Evolutionary conservation across 2,888 invertebrate genomes (phyloP), one percentile per base, ranked within the genome.

Genomic region (Acrobasis repandana): DNA sequence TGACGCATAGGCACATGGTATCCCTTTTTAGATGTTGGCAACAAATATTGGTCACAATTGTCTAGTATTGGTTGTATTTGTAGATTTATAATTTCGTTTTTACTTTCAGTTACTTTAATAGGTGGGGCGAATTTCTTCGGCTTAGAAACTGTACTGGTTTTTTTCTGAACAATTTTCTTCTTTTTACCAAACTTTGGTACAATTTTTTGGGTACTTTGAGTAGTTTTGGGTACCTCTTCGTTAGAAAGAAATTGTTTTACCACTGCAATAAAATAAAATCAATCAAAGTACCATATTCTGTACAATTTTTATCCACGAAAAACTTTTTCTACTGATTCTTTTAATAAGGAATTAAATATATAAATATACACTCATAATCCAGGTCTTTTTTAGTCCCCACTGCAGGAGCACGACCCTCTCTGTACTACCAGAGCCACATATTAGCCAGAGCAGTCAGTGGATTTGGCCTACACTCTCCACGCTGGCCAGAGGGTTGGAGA

Each of bases 81-180:
- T 15, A 11, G 10, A 20, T 46, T 36, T 15, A n/a, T n/a, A 9
- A n/a, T 11, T 56, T 61, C 36, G 46, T 20, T 2, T 18, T 18
- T 36, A 9, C 4, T 38, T 14, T 52, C 38, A 4, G 9, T 28
- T 50, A 49, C 63, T 69, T 78, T 85, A 2, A 70, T 66, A 0
- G 87, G 85, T 1, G 83, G 76, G 2, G 77, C 61, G 57, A 86
- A 88, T 64, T 85, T 86, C 61, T 81, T 83, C 2, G 70, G 43
- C 64, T 77, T 80, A 2, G 57, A 52, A 2, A 38, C 15, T 49
- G 43, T 11, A 61, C 6, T 34, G 14, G 15, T 50, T 6, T 61
- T 47, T 28, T 65, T 61, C 3, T 52, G 49, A 4, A 62, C 46
- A 5, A 6, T 47, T 1, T 33, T 51, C 51, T 46, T 70, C 62